Base-by-base conservation (phyloP, 2,113 vertebrate species). In the Spheniscus mendiculus region DNA sequence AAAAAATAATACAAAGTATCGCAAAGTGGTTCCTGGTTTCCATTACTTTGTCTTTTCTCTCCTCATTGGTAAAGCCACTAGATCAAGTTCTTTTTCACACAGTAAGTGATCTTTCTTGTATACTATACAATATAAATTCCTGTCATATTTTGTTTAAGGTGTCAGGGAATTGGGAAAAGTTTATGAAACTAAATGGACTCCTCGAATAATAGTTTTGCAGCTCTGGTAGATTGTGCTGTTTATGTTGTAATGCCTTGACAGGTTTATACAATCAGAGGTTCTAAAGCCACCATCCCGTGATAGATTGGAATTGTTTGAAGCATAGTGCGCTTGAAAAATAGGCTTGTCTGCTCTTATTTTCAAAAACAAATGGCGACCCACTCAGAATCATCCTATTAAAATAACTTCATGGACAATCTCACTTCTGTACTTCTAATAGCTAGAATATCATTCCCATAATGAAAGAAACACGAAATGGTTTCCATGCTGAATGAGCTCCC, bases 161-260 rank as follows among this genome's bases (percentile, higher is more conserved):
- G 96, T 97, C 97, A 98, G 90, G 58, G 71, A 96, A 91, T 89
- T 96, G 95, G 91, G 85, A 94, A 97, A 98, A 96, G 87, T 98
- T 98, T 97, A 97, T 98, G 96, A 97, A 98, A 98, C 97, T 96
- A 97, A 98, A 98, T 96, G 93, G 95, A 97, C 96, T 97, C 83
- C 95, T 96, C 5, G 5, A 97, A 92, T 97, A 97, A 97, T 89
- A 97, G 90, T 96, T 98, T 97, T 97, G 91, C 94, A 96, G 90
- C 89, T 80, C 92, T 95, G 66, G 90, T 91, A 97, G 90, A 96
- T 94, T 97, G 96, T 97, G 82, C 96, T 97, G 94, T 97, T 98
- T 97, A 94, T 85, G 90, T 87, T 97, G 86, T 95, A 95, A 93
- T 97, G 94, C 80, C 94, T 96, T 98, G 98, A 97, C 97, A 97